Evolutionary conservation across 2,888 invertebrate species (phyloP).

Genomic region (Volucella bombylans): DNA sequence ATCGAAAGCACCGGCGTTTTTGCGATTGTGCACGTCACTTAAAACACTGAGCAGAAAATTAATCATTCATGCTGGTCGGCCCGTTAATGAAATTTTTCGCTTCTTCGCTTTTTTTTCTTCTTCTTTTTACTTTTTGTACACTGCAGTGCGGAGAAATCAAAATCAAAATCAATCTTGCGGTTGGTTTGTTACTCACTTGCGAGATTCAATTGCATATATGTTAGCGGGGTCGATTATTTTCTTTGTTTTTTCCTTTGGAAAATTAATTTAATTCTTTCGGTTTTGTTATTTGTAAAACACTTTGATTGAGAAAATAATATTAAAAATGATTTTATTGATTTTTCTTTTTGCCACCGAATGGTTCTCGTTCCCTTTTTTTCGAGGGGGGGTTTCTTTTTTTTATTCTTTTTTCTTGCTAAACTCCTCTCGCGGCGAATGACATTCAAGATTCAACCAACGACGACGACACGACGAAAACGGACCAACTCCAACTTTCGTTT

Average conservation of each 20-base stretch:
- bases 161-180: slow-evolving; percentile 38
- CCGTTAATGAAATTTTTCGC: slow-evolving; percentile 40
- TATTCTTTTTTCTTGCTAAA: slow-evolving; percentile 43
- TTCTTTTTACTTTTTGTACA: slow-evolving; percentile 31
- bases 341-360: slow-evolving; percentile 66
- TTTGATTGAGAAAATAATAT: slow-evolving; percentile 42
- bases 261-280: slow-evolving; percentile 16
- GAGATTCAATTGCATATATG: slow-evolving; percentile 55
- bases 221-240: neutral
- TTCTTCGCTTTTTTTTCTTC: no score
- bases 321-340: slow-evolving; percentile 64
- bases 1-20: slow-evolving; percentile 66
- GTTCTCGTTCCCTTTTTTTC: slow-evolving; percentile 47
- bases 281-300: slow-evolving; percentile 30
- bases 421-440: slow-evolving; percentile 71
- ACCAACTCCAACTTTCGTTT: slow-evolving; percentile 71
- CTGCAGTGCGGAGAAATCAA: slow-evolving; percentile 61
- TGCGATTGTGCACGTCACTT: slow-evolving; percentile 68
- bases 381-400: no score
- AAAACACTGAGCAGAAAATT: slow-evolving; percentile 59
- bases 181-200: slow-evolving; percentile 63
- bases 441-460: slow-evolving; percentile 67
- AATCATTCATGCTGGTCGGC: slow-evolving; percentile 58
- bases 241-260: neutral
- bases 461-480: slow-evolving; percentile 61